Conservation (phyloP, 2,113 vertebrate species). For the Sorex fumeus region DNA sequence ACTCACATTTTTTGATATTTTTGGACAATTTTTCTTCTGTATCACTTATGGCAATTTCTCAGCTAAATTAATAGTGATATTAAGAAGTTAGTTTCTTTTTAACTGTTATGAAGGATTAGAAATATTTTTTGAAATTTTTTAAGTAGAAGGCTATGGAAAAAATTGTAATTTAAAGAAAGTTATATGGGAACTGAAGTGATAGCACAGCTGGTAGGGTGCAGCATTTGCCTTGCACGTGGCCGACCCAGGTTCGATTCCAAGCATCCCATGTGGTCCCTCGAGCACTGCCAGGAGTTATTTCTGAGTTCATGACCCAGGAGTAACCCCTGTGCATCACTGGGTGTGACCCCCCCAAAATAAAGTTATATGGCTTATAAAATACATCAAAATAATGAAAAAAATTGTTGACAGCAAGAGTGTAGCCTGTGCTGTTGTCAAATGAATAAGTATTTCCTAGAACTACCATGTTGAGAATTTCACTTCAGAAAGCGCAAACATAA, state of each 20-base stretch:
- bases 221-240: too few relatives aligned
- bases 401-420: background rate
- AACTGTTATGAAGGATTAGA: constrained; percentile 41
- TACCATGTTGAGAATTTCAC: background rate
- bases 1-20: constrained; percentile 78
- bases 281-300: too few relatives aligned
- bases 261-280: too few relatives aligned
- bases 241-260: too few relatives aligned
- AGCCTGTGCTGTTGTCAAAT: background rate
- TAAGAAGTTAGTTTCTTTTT: constrained; percentile 76
- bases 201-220: too few relatives aligned
- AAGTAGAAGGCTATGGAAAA: background rate
- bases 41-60: constrained; percentile 77
- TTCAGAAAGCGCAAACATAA: background rate
- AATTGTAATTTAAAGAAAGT: too few relatives aligned
- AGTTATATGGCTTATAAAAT: background rate
- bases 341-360: too few relatives aligned
- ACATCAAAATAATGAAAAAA: background rate
- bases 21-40: constrained; percentile 68
- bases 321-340: too few relatives aligned
- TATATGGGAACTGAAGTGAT: too few relatives aligned
- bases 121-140: background rate
- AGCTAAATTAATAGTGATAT: constrained; percentile 81
- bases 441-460: background rate
- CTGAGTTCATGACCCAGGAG: too few relatives aligned